These are phyloP conservation scores for Cryptomyrus ogoouensis DNA, from an alignment of 2,113 vertebrate genomes.

Conservation along the genomic window DNA sequence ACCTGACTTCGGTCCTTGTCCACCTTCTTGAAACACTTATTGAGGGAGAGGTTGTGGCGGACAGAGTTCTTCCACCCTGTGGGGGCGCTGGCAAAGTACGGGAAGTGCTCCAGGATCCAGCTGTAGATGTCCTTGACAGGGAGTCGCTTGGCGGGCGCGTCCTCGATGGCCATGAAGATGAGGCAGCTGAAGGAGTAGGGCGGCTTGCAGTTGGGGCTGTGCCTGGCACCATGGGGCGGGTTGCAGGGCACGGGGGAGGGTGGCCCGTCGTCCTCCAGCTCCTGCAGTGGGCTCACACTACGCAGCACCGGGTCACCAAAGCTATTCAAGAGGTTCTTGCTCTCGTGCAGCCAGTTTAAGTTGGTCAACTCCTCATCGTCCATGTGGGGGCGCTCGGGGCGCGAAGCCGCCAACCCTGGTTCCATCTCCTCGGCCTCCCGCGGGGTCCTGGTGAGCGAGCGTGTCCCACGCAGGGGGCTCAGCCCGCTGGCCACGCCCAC, in stretches of 20 bases:
- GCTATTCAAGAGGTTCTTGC: slow-evolving; percentile 83
- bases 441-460: slow-evolving; percentile 67
- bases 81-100: slow-evolving; percentile 81
- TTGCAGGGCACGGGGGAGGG: slow-evolving; percentile 77
- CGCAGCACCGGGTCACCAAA: slow-evolving; percentile 80
- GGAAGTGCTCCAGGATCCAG: slow-evolving; percentile 91
- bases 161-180: slow-evolving; percentile 91
- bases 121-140: slow-evolving; percentile 89
- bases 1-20: slow-evolving; percentile 90
- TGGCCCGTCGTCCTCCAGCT: slow-evolving; percentile 72
- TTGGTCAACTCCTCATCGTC: slow-evolving; percentile 81
- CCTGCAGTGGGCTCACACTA: slow-evolving; percentile 81
- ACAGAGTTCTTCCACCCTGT: slow-evolving; percentile 92
- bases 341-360: slow-evolving; percentile 85
- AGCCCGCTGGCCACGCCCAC: slow-evolving; percentile 74
- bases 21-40: slow-evolving; percentile 93
- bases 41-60: slow-evolving; percentile 82
- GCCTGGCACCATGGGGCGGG: slow-evolving; percentile 79
- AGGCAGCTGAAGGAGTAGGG: slow-evolving; percentile 90
- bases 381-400: slow-evolving; percentile 71
- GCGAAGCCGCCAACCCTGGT: slow-evolving; percentile 68
- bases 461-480: slow-evolving; percentile 71
- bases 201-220: slow-evolving; percentile 86
- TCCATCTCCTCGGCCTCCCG: slow-evolving; percentile 78
- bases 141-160: slow-evolving; percentile 79